Base-by-base conservation (phyloP, 2,113 vertebrate genomes). In the Nansenia antarctica region DNA sequence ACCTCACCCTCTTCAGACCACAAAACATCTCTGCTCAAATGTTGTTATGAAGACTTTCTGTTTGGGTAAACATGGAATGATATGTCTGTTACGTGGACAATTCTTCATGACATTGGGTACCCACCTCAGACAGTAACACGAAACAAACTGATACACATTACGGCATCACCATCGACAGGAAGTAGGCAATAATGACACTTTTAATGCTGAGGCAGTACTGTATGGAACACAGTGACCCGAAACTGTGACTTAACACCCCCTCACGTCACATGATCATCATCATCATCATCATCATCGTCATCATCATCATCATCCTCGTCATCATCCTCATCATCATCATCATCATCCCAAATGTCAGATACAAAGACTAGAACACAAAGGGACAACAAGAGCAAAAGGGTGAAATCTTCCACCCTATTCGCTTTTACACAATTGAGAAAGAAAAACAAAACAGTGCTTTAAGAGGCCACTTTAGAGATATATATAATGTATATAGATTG, bases 381-480 rank as follows among this genome's bases (percentile, higher is more conserved):
- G 52, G n/a, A 74, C 15, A n/a, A 52, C 59, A 32, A 45, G 20
- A 47, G 63, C 60, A 75, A 27, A 67, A 69, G 45, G 62, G 60
- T 37, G 63, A 32, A 7, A 1, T 72, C 73, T 54, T 73, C 58
- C 63, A 52, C 24, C 60, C 37, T 49, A 18, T 42, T 67, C 58
- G 34, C 35, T 29, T 59, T 22, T 62, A 67, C 52, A 70, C 42
- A 34, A 65, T 32, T 62, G 37, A 30, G 49, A 67, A 30, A 49
- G 20, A 12, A 34, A 63, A 84, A 61, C 59, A 76, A 70, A 73
- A 62, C 39, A 35, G 80, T 74, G 73, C 76, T 70, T 62, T 67
- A 67, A 67, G 73, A 88, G 87, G 82, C 80, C 87, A 90, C 84
- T 79, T 81, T 74, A 85, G 76, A 88, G 73, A 84, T 72, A 83